Conservation (phyloP, 2,113 vertebrate genomes). For the Toxotes jaculatrix region DNA sequence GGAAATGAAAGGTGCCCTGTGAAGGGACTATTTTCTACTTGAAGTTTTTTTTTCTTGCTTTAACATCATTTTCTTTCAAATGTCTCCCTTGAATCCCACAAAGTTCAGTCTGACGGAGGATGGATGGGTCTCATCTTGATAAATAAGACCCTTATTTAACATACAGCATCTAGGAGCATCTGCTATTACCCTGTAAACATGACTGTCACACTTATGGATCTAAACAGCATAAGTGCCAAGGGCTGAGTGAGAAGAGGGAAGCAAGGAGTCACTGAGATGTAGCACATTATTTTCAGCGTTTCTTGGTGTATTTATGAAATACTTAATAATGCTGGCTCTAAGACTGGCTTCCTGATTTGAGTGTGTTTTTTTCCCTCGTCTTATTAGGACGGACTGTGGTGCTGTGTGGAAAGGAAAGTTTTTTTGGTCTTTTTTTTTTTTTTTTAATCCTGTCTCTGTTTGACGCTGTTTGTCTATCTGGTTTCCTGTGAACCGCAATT, state of each 20-base stretch:
- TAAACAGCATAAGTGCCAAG: constrained; percentile 33
- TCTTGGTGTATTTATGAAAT: constrained; percentile 6
- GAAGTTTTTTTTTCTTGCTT: background rate
- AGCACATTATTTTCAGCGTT: constrained; percentile 38
- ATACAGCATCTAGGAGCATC: constrained; percentile 35
- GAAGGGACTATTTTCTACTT: background rate
- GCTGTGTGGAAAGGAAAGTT: background rate
- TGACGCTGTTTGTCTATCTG: background rate
- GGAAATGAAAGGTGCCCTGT: background rate
- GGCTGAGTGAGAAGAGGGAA: background rate
- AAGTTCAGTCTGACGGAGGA: constrained; percentile 2
- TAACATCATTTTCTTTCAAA: background rate
- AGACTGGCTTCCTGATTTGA: background rate
- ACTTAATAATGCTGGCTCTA: background rate
- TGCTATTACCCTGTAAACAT: constrained; percentile 51
- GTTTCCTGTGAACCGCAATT: background rate
- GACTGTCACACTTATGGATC: constrained; percentile 54
- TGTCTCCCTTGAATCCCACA: background rate
- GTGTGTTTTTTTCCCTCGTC: background rate
- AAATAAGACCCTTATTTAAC: constrained; percentile 32
- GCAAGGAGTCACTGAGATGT: constrained; percentile 8
- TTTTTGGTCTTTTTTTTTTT: background rate
- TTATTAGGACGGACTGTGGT: background rate
- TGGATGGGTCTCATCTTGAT: background rate
- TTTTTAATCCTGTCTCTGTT: background rate